Percentiles rank a stretch among this genome's conserved stretches.
These are phyloP conservation scores for Pterobdella sp. DNA, from an alignment of 2,888 invertebrate species.

Conservation along the genomic window DNA sequence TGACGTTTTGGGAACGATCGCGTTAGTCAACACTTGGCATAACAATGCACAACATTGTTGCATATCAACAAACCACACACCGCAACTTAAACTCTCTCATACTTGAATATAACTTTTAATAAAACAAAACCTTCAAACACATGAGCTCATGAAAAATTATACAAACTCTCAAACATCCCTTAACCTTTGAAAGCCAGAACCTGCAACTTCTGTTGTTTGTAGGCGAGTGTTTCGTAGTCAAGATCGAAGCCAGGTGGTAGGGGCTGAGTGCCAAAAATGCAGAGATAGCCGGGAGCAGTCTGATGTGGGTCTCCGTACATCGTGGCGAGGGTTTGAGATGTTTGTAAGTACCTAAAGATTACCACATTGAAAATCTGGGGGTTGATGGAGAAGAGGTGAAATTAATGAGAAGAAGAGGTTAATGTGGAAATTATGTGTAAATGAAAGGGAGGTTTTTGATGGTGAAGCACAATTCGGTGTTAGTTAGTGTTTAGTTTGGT, in stretches of 20 bases:
- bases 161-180: not conserved
- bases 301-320: constrained; percentile 15
- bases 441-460: too few relatives aligned
- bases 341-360: constrained; percentile 13
- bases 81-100: too few relatives aligned
- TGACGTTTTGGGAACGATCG: too few relatives aligned
- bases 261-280: constrained; percentile 4
- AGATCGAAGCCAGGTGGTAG: constrained; percentile 20
- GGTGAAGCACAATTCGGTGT: not conserved
- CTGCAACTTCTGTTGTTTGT: constrained; percentile 9
- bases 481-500: too few relatives aligned
- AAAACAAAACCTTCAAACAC: not conserved
- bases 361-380: constrained; percentile 8
- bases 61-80: too few relatives aligned
- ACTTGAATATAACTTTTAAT: too few relatives aligned
- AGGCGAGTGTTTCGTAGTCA: constrained; percentile 10
- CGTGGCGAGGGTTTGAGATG: constrained; percentile 3
- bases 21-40: too few relatives aligned
- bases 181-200: constrained; percentile 6
- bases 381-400: not conserved
- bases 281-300: constrained; percentile 20
- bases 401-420: too few relatives aligned
- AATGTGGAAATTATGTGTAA: too few relatives aligned
- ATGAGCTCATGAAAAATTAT: not conserved
- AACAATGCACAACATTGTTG: too few relatives aligned